Evolutionary conservation across 2,888 invertebrate species (phyloP).

Genomic region (Chymomyza caudatula): DNA sequence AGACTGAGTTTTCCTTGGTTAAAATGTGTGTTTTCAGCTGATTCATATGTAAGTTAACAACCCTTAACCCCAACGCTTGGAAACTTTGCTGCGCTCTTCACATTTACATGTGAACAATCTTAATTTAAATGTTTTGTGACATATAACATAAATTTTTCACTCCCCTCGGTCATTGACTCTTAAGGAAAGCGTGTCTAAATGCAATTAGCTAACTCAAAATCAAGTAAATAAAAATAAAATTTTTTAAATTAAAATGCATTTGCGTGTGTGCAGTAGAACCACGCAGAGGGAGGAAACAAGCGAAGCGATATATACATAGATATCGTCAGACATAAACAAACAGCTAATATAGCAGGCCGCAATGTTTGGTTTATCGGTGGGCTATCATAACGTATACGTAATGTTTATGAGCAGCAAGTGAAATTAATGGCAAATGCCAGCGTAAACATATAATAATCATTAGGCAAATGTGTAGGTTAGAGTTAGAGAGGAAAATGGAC

Average conservation of each 20-base stretch:
- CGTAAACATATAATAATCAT: conserved; percentile 10
- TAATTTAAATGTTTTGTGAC: not conserved
- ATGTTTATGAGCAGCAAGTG: not conserved
- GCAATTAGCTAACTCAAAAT: conserved; percentile 53
- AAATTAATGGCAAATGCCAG: not conserved
- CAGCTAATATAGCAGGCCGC: not conserved
- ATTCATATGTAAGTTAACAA: no score
- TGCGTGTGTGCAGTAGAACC: not conserved
- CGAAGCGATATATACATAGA: not conserved
- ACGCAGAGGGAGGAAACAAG: not conserved
- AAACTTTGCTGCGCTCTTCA: conserved; percentile 21
- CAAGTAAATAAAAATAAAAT: not conserved
- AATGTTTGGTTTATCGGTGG: not conserved
- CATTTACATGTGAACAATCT: conserved; percentile 54
- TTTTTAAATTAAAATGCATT: not conserved
- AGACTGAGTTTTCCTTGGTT: no score
- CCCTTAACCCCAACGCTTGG: no score
- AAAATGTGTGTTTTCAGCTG: not conserved
- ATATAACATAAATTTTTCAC: conserved; percentile 8
- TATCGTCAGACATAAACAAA: not conserved
- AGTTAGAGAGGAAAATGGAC: not conserved
- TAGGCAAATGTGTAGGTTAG: conserved; percentile 12
- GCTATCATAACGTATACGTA: not conserved
- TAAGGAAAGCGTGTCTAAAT: conserved; percentile 58
- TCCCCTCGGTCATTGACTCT: conserved; percentile 64